Evolutionary conservation across 2,888 invertebrate genomes (phyloP).

Genomic region (Drosophila crucigera): DNA sequence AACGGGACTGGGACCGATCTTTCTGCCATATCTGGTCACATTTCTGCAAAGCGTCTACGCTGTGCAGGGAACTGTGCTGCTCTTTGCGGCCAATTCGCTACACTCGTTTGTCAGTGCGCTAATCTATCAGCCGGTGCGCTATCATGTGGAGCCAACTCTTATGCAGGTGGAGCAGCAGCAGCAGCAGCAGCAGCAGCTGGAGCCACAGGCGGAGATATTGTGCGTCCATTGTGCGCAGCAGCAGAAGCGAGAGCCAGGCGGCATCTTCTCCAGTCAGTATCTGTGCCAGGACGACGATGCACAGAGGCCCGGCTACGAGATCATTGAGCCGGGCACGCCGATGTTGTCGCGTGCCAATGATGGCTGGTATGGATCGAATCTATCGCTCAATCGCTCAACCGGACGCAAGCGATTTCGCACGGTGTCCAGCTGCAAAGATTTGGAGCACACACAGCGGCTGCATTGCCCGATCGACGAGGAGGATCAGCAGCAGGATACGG

Average conservation of each 20-base stretch:
- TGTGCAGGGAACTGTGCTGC: constrained; percentile 89
- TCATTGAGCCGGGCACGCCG: constrained; percentile 89
- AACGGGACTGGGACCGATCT: constrained; percentile 90
- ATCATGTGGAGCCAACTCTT: constrained; percentile 85
- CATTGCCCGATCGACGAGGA: constrained; percentile 73
- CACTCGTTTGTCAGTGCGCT: constrained; percentile 89
- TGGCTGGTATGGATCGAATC: constrained; percentile 83
- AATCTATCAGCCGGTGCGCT: constrained; percentile 90
- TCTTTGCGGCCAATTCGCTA: constrained; percentile 89
- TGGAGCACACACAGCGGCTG: constrained; percentile 69
- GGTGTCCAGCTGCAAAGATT: constrained; percentile 77
- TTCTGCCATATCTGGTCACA: constrained; percentile 90
- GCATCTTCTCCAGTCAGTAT: constrained; percentile 87
- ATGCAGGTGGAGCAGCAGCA: constrained; percentile 9
- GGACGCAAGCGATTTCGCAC: constrained; percentile 70
- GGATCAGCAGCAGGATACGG: constrained; percentile 57
- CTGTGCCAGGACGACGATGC: constrained; percentile 87
- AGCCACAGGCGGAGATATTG: constrained; percentile 37
- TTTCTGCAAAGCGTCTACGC: constrained; percentile 88
- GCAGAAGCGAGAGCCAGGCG: constrained; percentile 75
- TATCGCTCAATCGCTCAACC: constrained; percentile 69
- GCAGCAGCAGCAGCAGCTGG: constrained; percentile 23
- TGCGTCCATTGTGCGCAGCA: constrained; percentile 82
- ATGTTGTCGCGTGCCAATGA: constrained; percentile 87
- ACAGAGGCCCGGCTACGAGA: constrained; percentile 89